A percentile compares a stretch with the other conserved stretches of the same genome.
Conservation (phyloP, 1,140 invertebrate species). For the Drosophila baimaii region DNA sequence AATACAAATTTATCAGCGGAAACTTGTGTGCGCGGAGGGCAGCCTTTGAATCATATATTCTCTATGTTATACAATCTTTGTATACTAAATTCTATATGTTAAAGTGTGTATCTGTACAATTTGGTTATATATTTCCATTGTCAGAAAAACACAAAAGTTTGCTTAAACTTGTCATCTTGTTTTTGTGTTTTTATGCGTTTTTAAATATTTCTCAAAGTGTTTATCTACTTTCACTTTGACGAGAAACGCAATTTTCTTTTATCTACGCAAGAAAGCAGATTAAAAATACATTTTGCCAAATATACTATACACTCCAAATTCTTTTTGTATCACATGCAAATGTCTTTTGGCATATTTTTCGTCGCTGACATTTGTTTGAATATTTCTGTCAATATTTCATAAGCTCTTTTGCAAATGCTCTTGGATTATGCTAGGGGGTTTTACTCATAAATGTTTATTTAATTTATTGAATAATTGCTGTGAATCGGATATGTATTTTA, state of each 20-base stretch:
- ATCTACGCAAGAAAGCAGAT: constrained; percentile 62
- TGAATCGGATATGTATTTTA: too few species aligned
- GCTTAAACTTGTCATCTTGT: constrained; percentile 21
- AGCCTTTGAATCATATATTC: constrained; percentile 42
- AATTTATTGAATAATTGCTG: not conserved
- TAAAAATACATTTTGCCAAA: constrained; percentile 66
- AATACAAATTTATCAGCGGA: constrained; percentile 57
- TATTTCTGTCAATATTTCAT: constrained; percentile 20
- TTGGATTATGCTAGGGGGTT: not conserved
- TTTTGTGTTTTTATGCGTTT: constrained; percentile 57
- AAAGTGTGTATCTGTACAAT: constrained; percentile 14
- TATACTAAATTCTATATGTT: constrained; percentile 28
- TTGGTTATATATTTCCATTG: constrained; percentile 16
- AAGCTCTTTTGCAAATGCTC: constrained; percentile 12
- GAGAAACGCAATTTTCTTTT: constrained; percentile 74
- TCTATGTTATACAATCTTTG: constrained; percentile 34
- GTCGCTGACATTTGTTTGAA: constrained; percentile 47
- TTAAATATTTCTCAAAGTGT: constrained; percentile 57
- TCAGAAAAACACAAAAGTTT: constrained; percentile 20
- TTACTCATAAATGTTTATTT: not conserved
- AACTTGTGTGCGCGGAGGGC: constrained; percentile 20
- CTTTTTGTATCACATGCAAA: constrained; percentile 37
- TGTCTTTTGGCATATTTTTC: constrained; percentile 13
- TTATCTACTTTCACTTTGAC: constrained; percentile 49
- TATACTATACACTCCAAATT: constrained; percentile 45